Conservation (phyloP, 2,888 invertebrate species). For the Xylota segnis region DNA sequence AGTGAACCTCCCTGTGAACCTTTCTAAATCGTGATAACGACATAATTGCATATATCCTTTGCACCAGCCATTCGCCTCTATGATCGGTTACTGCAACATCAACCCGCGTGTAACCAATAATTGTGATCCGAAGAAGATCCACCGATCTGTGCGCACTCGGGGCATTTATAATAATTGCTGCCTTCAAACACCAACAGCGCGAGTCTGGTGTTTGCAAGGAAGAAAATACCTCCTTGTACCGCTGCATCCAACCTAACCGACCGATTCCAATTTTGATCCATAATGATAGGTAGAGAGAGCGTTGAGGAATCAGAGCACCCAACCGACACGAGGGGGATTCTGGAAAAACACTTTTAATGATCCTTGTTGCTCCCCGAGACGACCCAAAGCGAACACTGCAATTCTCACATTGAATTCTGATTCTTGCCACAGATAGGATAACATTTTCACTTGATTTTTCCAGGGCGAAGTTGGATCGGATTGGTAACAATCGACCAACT, state of each 20-base stretch:
- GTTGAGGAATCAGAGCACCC: constrained; percentile 56
- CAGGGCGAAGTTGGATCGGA: constrained; percentile 45
- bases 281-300: constrained; percentile 71
- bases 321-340: constrained; percentile 28
- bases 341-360: constrained; percentile 73
- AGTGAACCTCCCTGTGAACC: constrained; percentile 40
- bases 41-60: constrained; percentile 76
- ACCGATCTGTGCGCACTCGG: constrained; percentile 55
- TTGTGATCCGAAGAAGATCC: constrained; percentile 74
- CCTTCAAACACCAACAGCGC: constrained; percentile 63
- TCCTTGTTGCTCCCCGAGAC: constrained; percentile 53
- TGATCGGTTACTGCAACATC: constrained; percentile 71
- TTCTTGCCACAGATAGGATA: constrained; percentile 63
- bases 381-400: constrained; percentile 22
- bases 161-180: constrained; percentile 77
- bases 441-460: constrained; percentile 74
- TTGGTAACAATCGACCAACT: constrained; percentile 43
- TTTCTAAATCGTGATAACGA: constrained; percentile 76
- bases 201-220: constrained; percentile 20
- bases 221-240: constrained; percentile 26
- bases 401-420: constrained; percentile 70
- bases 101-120: constrained; percentile 70
- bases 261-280: constrained; percentile 71
- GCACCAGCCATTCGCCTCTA: constrained; percentile 68
- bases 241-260: constrained; percentile 28